These are phyloP conservation scores for Betta splendens DNA, from an alignment of 2,797 vertebrate genomes.

Conservation along the genomic window DNA sequence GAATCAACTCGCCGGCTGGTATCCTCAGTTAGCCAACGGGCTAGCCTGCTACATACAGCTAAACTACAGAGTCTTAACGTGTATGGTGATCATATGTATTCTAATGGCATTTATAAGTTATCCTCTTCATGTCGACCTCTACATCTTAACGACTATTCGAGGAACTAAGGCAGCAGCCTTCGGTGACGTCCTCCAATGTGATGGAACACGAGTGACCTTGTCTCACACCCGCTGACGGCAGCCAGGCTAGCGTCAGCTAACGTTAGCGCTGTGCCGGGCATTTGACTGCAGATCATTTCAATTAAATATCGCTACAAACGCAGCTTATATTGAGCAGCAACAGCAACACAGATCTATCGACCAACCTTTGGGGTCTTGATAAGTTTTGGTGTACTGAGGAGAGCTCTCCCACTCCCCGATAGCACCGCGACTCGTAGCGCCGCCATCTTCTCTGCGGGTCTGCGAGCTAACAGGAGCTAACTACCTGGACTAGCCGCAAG, in stretches of 20 bases:
- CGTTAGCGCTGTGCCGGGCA: not conserved
- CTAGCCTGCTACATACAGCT: not conserved
- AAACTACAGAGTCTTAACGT: rapidly evolving
- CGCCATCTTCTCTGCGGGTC: slow-evolving; percentile 75
- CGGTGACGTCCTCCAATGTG: not conserved
- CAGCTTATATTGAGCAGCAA: rapidly evolving
- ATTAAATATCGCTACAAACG: rapidly evolving
- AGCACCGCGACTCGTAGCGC: slow-evolving; percentile 76
- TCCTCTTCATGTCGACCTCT: rapidly evolving
- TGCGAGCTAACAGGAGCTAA: not conserved
- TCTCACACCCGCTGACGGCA: slow-evolving; percentile 37
- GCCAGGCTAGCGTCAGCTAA: slow-evolving; percentile 26
- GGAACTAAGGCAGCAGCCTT: rapidly evolving
- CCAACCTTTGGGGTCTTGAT: slow-evolving; percentile 71
- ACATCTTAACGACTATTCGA: rapidly evolving
- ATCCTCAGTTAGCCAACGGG: slow-evolving; percentile 13
- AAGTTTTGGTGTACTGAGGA: slow-evolving; percentile 66
- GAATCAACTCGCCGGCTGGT: slow-evolving; percentile 4
- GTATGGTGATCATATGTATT: rapidly evolving
- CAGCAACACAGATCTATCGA: rapidly evolving
- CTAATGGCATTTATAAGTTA: not conserved
- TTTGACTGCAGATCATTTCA: rapidly evolving
- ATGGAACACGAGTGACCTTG: slow-evolving; percentile 74
- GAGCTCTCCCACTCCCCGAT: slow-evolving; percentile 73
- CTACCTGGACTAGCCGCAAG: not conserved